Evolutionary conservation across 2,888 invertebrate species (phyloP).

Genomic region (Acanthosepion esculentum): DNA sequence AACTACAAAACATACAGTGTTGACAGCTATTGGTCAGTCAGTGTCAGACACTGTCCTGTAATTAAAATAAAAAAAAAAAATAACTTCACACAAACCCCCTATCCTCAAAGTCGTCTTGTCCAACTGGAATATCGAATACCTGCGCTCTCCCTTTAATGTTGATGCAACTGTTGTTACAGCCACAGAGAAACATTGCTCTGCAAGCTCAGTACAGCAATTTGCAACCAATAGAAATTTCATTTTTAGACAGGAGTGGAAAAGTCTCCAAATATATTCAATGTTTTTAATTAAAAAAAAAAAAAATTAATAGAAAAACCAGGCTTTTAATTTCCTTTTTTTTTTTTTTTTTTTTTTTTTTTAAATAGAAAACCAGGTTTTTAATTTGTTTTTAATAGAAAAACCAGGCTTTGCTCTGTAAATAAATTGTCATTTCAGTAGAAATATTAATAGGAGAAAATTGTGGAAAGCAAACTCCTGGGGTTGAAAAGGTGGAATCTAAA

Average conservation of each 20-base stretch:
- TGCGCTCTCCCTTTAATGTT: neutral
- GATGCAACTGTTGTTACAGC: neutral
- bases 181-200: neutral
- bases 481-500: neutral
- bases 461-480: neutral
- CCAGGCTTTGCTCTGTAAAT: neutral
- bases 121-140: conserved; percentile 21
- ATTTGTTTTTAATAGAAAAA: no score
- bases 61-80: neutral
- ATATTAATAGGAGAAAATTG: neutral
- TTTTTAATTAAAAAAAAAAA: no score
- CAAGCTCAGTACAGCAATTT: neutral
- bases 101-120: neutral
- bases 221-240: neutral
- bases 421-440: neutral
- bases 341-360: no score
- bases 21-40: conserved; percentile 22
- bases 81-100: neutral
- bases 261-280: no score
- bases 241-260: neutral
- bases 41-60: neutral
- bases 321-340: no score
- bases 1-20: neutral
- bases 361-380: no score
- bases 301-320: no score